Conservation (phyloP, 2,888 invertebrate species). For the Machimus rusticus region DNA sequence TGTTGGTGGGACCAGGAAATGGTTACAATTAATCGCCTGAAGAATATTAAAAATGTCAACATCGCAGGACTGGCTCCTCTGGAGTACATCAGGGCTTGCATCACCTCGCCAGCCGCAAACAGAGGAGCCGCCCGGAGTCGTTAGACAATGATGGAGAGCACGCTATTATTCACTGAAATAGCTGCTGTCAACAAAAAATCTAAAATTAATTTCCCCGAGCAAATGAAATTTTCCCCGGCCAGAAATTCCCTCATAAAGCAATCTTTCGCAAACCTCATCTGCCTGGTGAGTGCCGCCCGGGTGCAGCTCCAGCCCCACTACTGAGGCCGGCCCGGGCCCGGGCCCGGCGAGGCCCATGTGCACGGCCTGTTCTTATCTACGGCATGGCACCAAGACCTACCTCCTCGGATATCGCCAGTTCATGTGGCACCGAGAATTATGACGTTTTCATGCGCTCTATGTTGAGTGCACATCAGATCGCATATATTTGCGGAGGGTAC, state of each 20-base stretch:
- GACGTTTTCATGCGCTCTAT: slow-evolving; percentile 35
- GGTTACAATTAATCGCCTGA: neutral
- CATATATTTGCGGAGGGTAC: neutral
- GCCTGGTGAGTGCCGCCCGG: neutral
- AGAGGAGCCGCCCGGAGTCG: neutral
- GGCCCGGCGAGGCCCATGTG: neutral
- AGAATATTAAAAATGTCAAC: slow-evolving; percentile 5
- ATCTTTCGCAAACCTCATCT: neutral
- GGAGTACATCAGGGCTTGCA: neutral
- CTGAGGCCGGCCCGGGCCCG: neutral
- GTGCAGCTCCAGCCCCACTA: neutral
- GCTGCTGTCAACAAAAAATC: slow-evolving; percentile 25
- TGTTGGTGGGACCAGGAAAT: neutral
- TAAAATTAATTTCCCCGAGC: slow-evolving; percentile 32
- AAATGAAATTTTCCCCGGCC: slow-evolving; percentile 18
- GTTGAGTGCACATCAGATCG: slow-evolving; percentile 23
- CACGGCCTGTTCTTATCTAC: slow-evolving; percentile 10
- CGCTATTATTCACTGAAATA: slow-evolving; percentile 27
- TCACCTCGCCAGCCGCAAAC: neutral
- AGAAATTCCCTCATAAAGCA: neutral
- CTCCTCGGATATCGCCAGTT: slow-evolving; percentile 20
- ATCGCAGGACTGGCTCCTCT: neutral
- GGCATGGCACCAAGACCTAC: neutral
- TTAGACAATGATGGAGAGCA: slow-evolving; percentile 30
- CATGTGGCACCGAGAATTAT: slow-evolving; percentile 31